A percentile compares a stretch with the other conserved stretches of the same genome.
These are phyloP conservation scores for Pocillopora damicornis DNA, from an alignment of 64 coral and sea anemone genomes.

Conservation along the genomic window DNA sequence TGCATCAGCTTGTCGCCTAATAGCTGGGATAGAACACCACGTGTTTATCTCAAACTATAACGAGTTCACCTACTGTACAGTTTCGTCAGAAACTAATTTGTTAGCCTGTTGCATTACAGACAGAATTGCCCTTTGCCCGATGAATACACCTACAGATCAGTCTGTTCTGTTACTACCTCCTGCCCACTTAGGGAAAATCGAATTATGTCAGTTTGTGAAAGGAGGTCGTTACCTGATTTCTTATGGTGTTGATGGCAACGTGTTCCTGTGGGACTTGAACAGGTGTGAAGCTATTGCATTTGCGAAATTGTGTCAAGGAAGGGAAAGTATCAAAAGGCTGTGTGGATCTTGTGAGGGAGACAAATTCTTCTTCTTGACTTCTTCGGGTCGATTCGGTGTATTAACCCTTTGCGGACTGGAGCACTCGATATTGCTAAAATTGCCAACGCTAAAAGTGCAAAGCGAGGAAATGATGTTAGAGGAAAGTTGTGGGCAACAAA, in stretches of 20 bases:
- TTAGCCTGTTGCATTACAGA: constrained; percentile 43
- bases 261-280: constrained; percentile 37
- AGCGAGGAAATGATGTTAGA: not conserved
- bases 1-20: not conserved
- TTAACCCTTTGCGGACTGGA: not conserved
- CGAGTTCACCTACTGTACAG: not conserved
- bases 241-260: constrained; percentile 6
- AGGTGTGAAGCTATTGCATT: not conserved
- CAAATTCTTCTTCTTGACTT: constrained; percentile 13
- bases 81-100: not conserved
- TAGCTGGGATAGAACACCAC: not conserved
- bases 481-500: not conserved
- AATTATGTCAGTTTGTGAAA: constrained; percentile 43
- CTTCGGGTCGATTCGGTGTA: not conserved
- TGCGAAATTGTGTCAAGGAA: not conserved
- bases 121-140: constrained; percentile 3
- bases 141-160: not conserved
- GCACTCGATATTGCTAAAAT: not conserved
- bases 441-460: not conserved
- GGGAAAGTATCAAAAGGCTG: not conserved
- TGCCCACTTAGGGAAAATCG: constrained; percentile 15
- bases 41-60: not conserved
- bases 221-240: constrained; percentile 31
- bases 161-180: not conserved
- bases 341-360: constrained; percentile 11